Evolutionary conservation across 1,140 invertebrate genomes (phyloP).

Genomic region (Oreohelix idahoensis): DNA sequence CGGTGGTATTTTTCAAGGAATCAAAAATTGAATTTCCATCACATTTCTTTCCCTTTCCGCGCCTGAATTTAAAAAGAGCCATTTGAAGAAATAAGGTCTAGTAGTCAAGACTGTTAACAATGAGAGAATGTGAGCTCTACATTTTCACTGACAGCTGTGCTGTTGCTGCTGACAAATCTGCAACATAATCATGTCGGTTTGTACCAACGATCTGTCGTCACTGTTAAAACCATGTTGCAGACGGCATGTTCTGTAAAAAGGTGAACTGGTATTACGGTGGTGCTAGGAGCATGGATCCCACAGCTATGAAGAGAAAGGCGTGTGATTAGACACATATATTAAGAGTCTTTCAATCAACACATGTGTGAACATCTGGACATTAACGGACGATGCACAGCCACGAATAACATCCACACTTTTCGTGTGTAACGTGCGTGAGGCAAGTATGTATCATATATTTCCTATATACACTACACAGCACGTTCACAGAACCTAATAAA

Average conservation of each 20-base stretch:
- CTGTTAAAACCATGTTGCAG: neutral
- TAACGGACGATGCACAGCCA: neutral
- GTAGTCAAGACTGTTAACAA: neutral
- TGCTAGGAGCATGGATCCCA: too few species aligned
- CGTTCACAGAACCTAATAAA: too few species aligned
- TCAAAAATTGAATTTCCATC: constrained; percentile 10
- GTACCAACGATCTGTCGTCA: neutral
- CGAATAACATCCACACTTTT: too few species aligned
- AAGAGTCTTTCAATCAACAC: too few species aligned
- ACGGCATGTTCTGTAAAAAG: neutral
- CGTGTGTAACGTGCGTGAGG: too few species aligned
- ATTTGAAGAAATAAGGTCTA: neutral
- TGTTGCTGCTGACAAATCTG: neutral
- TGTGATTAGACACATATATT: too few species aligned
- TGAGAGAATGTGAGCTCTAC: neutral
- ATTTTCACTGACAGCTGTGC: neutral
- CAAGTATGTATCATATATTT: too few species aligned
- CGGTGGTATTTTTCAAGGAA: neutral
- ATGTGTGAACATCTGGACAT: too few species aligned
- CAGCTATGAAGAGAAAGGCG: too few species aligned
- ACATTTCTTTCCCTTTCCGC: constrained; percentile 17
- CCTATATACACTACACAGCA: too few species aligned
- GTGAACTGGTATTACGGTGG: too few species aligned
- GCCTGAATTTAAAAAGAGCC: constrained; percentile 10
- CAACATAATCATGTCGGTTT: neutral